A percentile compares a stretch with the other conserved stretches of the same genome.
phyloP scores from a whole-genome alignment of 2,797 vertebrate species.

The Acestrorhynchus altus region DNA sequence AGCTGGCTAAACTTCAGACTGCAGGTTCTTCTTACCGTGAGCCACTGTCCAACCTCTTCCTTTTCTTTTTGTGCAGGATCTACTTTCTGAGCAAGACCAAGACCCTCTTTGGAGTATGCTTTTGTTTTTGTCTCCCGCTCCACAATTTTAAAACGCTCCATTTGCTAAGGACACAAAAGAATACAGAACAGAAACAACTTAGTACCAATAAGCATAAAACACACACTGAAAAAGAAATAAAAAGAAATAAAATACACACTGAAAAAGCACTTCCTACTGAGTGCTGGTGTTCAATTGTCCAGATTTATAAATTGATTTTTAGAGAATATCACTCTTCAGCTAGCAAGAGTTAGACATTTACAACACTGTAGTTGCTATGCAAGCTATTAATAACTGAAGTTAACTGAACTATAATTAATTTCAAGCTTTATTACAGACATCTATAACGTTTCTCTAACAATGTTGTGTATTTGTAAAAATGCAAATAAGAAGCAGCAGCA shows the following conservation, averaged over 20 bases:
- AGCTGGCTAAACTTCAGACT: background rate
- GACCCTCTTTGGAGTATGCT: conserved; percentile 92
- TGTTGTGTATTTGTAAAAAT: too few species aligned
- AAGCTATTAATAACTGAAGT: too few species aligned
- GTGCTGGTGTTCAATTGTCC: background rate
- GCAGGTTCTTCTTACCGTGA: conserved; percentile 81
- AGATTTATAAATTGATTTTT: background rate
- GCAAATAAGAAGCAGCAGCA: too few species aligned
- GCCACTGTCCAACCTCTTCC: conserved; percentile 91
- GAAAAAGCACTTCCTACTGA: background rate
- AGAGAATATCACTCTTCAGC: background rate
- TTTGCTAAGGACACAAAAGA: conserved; percentile 80
- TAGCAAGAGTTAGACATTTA: too few species aligned
- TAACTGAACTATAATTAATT: too few species aligned
- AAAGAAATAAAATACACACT: too few species aligned
- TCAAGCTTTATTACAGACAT: too few species aligned
- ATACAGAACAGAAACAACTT: background rate
- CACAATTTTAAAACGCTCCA: conserved; percentile 94
- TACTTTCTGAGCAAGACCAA: conserved; percentile 91
- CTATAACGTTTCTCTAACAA: too few species aligned
- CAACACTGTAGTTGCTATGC: too few species aligned
- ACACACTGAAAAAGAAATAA: background rate
- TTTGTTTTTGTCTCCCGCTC: conserved; percentile 94
- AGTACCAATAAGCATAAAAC: background rate
- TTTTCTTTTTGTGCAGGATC: conserved; percentile 93